Evolutionary conservation across 2,797 vertebrate genomes (phyloP).

Genomic region (Xerus rutilus): DNA sequence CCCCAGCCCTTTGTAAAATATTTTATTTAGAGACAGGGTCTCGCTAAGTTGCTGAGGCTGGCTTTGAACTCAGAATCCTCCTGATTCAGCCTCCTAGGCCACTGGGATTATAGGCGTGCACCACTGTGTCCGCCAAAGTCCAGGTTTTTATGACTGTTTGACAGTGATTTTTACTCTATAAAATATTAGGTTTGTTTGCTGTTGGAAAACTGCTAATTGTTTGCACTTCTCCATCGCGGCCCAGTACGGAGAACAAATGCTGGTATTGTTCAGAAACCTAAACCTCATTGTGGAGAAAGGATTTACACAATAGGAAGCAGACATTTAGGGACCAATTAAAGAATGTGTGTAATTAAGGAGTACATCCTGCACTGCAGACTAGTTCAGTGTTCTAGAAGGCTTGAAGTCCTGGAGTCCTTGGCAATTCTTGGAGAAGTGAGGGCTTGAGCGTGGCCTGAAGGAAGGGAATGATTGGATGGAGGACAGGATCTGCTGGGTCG

Average conservation of each 20-base stretch:
- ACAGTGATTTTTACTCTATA: background rate
- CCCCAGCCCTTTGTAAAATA: no score
- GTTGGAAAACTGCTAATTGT: background rate
- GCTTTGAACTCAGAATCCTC: no score
- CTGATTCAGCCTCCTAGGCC: no score
- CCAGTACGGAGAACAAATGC: background rate
- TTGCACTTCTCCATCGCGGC: background rate
- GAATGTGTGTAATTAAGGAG: constrained; percentile 46
- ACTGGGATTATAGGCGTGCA: no score
- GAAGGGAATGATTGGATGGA: background rate
- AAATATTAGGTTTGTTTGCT: background rate
- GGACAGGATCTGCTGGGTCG: background rate
- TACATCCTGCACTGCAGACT: background rate
- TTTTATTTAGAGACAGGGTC: no score
- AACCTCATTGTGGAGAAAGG: background rate
- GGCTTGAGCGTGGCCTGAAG: background rate
- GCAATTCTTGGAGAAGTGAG: constrained; percentile 25
- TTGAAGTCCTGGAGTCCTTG: background rate
- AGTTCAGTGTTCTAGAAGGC: constrained; percentile 3
- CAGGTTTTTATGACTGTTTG: background rate
- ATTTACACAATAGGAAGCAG: background rate
- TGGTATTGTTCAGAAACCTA: background rate
- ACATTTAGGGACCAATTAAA: constrained; percentile 41
- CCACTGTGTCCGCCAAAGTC: no score
- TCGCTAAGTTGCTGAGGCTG: no score